Evolutionary conservation across 2,797 vertebrate species (phyloP).

Genomic region (Enteromius paludinosus): DNA sequence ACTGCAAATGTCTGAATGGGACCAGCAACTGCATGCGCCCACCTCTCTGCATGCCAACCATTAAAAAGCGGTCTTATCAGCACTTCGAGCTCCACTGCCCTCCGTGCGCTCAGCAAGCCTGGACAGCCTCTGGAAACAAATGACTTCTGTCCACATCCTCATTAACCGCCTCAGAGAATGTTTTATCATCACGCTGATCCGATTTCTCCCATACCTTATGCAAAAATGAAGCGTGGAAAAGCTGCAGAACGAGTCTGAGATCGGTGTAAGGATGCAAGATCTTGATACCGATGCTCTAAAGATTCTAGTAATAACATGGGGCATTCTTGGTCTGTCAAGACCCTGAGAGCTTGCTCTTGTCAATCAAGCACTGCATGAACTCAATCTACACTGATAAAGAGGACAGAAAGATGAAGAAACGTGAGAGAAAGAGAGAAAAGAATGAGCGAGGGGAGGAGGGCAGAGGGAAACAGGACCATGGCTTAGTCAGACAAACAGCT

Average conservation of each 20-base stretch:
- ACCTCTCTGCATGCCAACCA: constrained; percentile 3
- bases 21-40: background rate
- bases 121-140: constrained; percentile 15
- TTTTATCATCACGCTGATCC: constrained; percentile 11
- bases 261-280: constrained; percentile 21
- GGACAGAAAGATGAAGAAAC: constrained; percentile 44
- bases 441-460: constrained; percentile 37
- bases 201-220: background rate
- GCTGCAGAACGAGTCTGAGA: background rate
- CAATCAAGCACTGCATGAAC: constrained; percentile 26
- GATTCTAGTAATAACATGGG: background rate
- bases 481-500: constrained; percentile 55
- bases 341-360: constrained; percentile 26
- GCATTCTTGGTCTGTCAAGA: constrained; percentile 8
- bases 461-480: constrained; percentile 43
- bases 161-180: constrained; percentile 11
- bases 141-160: constrained; percentile 1
- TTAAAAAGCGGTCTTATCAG: constrained; percentile 38
- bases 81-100: constrained; percentile 44
- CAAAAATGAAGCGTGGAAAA: background rate
- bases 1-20: background rate
- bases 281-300: constrained; percentile 20
- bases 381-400: constrained; percentile 40
- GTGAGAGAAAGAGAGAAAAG: constrained; percentile 53
- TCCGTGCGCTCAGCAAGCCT: background rate